Percentiles rank a stretch among this genome's conserved stretches.
Evolutionary conservation across 2,888 invertebrate genomes (phyloP).

Genomic region (Dynastes maya): DNA sequence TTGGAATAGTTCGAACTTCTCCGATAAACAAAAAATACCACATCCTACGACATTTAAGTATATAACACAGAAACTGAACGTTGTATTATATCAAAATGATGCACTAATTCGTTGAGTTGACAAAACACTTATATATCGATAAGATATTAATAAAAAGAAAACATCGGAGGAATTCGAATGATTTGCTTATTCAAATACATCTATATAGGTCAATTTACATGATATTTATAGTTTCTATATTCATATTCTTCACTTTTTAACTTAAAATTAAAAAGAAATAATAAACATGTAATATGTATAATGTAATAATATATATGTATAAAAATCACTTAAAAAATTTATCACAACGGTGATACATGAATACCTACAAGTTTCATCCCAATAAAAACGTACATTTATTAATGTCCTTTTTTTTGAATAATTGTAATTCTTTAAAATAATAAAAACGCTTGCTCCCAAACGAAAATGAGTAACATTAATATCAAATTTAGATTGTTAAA

Average conservation of each 20-base stretch:
- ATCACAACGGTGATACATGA: slow-evolving; percentile 30
- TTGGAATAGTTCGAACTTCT: slow-evolving; percentile 1
- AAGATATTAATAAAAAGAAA: too few relatives aligned
- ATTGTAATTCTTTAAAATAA: too few relatives aligned
- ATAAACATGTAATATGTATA: background rate
- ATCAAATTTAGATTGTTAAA: too few relatives aligned
- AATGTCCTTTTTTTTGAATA: too few relatives aligned
- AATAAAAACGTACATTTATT: background rate
- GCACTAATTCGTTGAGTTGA: too few relatives aligned
- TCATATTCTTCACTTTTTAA: background rate
- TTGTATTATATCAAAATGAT: too few relatives aligned
- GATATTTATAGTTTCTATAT: background rate
- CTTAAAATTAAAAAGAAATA: background rate
- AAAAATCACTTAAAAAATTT: slow-evolving; percentile 31
- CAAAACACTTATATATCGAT: too few relatives aligned
- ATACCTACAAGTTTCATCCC: background rate
- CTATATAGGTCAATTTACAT: background rate
- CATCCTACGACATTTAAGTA: background rate
- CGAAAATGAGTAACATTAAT: too few relatives aligned
- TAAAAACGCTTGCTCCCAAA: too few relatives aligned
- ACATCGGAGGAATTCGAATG: too few relatives aligned
- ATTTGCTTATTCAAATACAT: too few relatives aligned
- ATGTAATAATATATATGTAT: slow-evolving; percentile 2
- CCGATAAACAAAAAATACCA: slow-evolving; percentile 23
- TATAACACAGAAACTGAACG: too few relatives aligned